Evolutionary conservation across 2,888 invertebrate species (phyloP).

Genomic region (Thumatha senex): DNA sequence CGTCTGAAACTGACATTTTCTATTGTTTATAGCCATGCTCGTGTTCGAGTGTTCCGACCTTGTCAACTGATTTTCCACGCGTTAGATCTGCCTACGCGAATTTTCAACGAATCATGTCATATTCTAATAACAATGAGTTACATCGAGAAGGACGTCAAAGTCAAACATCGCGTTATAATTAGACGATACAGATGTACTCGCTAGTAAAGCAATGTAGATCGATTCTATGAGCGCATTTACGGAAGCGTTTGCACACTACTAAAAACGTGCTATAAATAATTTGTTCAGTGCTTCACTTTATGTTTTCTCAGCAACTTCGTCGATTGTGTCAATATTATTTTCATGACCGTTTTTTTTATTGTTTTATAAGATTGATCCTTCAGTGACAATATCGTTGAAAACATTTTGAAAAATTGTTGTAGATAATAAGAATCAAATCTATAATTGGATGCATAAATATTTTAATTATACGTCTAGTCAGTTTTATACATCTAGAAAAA

Average conservation of each 20-base stretch:
- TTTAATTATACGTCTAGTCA: too few relatives aligned
- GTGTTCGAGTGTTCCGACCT: conserved; percentile 36
- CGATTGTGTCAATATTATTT: conserved; percentile 13
- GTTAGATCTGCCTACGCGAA: conserved; percentile 48
- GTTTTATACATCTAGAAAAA: too few relatives aligned
- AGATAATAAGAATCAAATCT: too few relatives aligned
- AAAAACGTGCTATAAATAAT: conserved; percentile 36
- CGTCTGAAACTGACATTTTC: conserved; percentile 1
- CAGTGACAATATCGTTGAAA: too few relatives aligned
- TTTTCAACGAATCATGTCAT: conserved; percentile 50
- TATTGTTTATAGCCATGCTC: conserved; percentile 22
- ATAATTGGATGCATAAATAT: too few relatives aligned
- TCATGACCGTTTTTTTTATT: background rate
- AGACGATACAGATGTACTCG: conserved; percentile 37
- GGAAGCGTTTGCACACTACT: conserved; percentile 36
- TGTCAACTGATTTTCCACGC: conserved; percentile 49
- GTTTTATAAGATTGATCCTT: background rate
- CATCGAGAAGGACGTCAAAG: conserved; percentile 40
- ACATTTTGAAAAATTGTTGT: too few relatives aligned
- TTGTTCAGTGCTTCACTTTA: conserved; percentile 24
- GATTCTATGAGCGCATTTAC: conserved; percentile 37
- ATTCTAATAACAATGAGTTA: conserved; percentile 45
- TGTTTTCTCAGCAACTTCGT: conserved; percentile 25
- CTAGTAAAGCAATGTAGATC: conserved; percentile 15
- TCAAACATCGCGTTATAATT: conserved; percentile 43